Evolutionary conservation across 2,113 vertebrate genomes (phyloP).

Genomic region (Hystrix cristata): DNA sequence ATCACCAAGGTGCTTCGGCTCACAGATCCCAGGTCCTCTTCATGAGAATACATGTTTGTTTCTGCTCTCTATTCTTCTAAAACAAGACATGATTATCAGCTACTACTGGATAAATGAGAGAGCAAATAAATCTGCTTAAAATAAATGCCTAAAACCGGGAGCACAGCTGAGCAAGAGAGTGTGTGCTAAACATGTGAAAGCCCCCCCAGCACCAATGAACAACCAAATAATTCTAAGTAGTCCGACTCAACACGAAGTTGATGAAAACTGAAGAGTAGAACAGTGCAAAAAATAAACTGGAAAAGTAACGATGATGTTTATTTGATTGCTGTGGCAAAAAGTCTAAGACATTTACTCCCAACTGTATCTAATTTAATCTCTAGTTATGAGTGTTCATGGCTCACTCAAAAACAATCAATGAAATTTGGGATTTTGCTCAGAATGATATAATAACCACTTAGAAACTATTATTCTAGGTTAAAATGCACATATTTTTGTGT

Average conservation of each 20-base stretch:
- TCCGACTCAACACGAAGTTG: neutral
- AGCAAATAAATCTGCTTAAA: conserved; percentile 4
- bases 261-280: neutral
- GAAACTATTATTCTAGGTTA: neutral
- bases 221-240: neutral
- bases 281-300: neutral
- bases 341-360: conserved; percentile 3
- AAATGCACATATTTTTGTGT: conserved; percentile 29
- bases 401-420: neutral
- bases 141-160: neutral
- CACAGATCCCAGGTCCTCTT: neutral
- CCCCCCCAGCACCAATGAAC: neutral
- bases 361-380: neutral
- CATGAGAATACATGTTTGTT: neutral
- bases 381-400: neutral
- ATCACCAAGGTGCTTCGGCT: neutral
- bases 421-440: neutral
- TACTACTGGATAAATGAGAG: neutral
- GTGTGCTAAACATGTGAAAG: neutral
- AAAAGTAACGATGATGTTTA: neutral
- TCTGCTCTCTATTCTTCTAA: neutral
- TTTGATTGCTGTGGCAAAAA: neutral
- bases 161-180: neutral
- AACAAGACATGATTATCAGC: neutral
- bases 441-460: neutral